Conservation (phyloP, 2,797 vertebrate species). For the Bovichtus variegatus region DNA sequence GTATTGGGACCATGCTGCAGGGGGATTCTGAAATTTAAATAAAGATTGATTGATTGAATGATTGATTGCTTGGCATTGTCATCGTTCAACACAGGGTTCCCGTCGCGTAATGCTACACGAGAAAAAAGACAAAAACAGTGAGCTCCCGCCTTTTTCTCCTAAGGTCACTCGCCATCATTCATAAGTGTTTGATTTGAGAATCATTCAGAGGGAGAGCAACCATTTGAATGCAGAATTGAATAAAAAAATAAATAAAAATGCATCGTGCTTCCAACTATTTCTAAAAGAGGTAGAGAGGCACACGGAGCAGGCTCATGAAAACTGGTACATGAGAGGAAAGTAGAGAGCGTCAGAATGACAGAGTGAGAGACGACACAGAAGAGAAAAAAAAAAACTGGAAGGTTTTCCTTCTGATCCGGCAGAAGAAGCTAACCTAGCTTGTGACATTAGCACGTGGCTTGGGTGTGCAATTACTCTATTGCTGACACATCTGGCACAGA, state of each 20-base stretch:
- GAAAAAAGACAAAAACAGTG: too few relatives aligned
- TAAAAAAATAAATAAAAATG: not conserved
- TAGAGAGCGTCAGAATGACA: constrained; percentile 13
- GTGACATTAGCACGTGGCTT: constrained; percentile 32
- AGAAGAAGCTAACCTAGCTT: constrained; percentile 23
- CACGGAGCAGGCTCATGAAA: not conserved
- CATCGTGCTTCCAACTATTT: not conserved
- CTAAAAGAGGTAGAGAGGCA: not conserved
- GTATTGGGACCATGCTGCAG: too few relatives aligned
- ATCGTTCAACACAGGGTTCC: too few relatives aligned
- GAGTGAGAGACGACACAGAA: not conserved
- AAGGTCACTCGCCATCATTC: too few relatives aligned
- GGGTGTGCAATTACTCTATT: constrained; percentile 58
- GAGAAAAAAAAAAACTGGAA: not conserved
- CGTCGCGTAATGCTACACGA: too few relatives aligned
- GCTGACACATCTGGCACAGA: constrained; percentile 69
- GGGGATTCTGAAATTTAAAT: too few relatives aligned
- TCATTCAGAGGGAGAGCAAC: not conserved
- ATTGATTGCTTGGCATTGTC: too few relatives aligned
- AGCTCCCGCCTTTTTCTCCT: too few relatives aligned
- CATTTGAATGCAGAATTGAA: not conserved
- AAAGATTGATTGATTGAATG: too few relatives aligned
- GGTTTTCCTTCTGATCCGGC: constrained; percentile 12
- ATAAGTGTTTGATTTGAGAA: too few relatives aligned
- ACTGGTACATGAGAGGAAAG: not conserved